Base-by-base conservation (phyloP, 2,113 vertebrate genomes). In the Argyrosomus japonicus region DNA sequence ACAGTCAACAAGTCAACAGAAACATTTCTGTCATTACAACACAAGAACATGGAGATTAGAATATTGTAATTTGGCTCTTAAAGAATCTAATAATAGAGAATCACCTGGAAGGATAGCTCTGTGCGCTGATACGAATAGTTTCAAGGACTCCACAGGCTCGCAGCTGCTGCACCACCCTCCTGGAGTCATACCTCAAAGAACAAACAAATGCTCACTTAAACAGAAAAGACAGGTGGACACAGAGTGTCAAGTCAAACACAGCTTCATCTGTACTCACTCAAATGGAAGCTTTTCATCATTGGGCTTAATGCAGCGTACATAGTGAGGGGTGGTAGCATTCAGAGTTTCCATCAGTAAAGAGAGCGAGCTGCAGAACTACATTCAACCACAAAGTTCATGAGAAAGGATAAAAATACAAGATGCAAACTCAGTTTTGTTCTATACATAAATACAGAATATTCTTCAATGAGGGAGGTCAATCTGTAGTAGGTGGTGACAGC, bases 281-380 rank as follows among this genome's bases (percentile, higher is more conserved):
- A 99, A 99, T 4, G 97, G 96, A 53, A 97, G 60, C 79, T 99
- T 99, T 68, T 96, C 95, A 65, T 99, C 98, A 0, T 99, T 99
- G 13, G 98, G 98, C 87, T 99, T 99, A 91, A 99, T 97, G 92
- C 98, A 99, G 25, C 98, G 96, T 0, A 99, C 98, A 0, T 99
- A 99, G 85, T 99, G 98, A 72, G 98, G 98, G 0, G 97, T 99
- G 68, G 98, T 99, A 1, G 96, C 96, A 2, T 99, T 99, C 32
- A 99, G 96, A 0, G 98, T 99, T 84, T 94, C 96, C 98, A 99
- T 99, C 47, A 99, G 96, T 9, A 99, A 90, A 75, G 95, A 97
- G 65, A 99, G 93, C 61, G 98, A 99, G 89, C 89, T 97, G 82
- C 96, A 93, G 90, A 99, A 99, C 98, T 99, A 75, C 60, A 90